These are phyloP conservation scores for Sarcophaga peregrina DNA, from an alignment of 1,140 invertebrate species.

Conservation along the genomic window DNA sequence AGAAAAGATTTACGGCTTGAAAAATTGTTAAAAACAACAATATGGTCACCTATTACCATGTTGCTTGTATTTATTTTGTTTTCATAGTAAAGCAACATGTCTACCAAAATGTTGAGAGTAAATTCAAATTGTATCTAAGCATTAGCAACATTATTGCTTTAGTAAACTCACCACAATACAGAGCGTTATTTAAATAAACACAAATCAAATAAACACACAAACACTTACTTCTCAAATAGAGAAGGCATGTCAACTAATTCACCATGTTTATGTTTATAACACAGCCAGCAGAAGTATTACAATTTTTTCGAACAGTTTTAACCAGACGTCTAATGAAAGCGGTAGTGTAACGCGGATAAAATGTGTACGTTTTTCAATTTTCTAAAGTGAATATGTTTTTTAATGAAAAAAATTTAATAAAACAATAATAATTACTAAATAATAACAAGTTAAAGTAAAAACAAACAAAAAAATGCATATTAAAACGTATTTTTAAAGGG, in stretches of 20 bases:
- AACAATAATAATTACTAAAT: not conserved
- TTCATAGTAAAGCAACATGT: no score
- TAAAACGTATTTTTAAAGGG: not conserved
- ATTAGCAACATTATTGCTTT: not conserved
- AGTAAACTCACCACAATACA: constrained; percentile 13
- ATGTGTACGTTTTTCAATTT: not conserved
- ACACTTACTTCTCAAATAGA: not conserved
- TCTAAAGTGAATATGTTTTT: not conserved
- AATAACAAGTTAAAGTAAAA: not conserved
- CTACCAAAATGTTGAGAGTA: no score
- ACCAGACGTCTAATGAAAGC: constrained; percentile 33
- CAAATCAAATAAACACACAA: not conserved
- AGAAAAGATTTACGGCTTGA: no score
- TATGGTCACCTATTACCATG: no score
- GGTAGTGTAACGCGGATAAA: constrained; percentile 34
- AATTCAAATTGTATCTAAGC: not conserved
- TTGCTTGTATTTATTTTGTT: no score
- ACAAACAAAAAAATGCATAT: not conserved
- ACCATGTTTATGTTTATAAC: constrained; percentile 8
- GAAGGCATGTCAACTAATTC: not conserved
- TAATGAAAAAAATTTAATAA: not conserved
- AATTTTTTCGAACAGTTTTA: constrained; percentile 36
- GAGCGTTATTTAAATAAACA: constrained; percentile 9
- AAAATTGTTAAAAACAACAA: no score
- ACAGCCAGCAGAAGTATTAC: constrained; percentile 20